A percentile compares a stretch with the other conserved stretches of the same genome.
Evolutionary conservation across 2,888 invertebrate genomes (phyloP).

Genomic region (Amphipyra tragopoginis): DNA sequence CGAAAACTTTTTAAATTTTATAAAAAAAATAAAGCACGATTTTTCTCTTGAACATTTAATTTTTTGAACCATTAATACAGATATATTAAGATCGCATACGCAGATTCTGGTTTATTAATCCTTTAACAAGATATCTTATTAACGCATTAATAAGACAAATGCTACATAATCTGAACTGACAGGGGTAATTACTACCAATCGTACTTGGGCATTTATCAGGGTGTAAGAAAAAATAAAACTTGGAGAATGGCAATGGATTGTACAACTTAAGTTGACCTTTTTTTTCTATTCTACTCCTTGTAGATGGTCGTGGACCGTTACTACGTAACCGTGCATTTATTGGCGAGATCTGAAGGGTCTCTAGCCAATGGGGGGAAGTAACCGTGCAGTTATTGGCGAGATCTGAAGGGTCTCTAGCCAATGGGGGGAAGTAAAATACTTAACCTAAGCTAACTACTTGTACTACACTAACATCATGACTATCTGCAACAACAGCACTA

Average conservation of each 20-base stretch:
- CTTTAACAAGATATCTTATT: slow-evolving; percentile 51
- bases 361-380: too few relatives aligned
- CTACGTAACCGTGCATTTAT: too few relatives aligned
- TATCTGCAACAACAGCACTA: too few relatives aligned
- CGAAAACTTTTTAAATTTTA: slow-evolving; percentile 11
- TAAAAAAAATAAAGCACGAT: slow-evolving; percentile 16
- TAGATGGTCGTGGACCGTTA: too few relatives aligned
- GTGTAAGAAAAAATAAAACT: slow-evolving; percentile 15
- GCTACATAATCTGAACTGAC: slow-evolving; percentile 37
- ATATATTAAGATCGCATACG: slow-evolving; percentile 34
- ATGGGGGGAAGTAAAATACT: too few relatives aligned
- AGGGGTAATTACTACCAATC: slow-evolving; percentile 51
- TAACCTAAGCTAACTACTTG: too few relatives aligned
- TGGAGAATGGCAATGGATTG: not conserved
- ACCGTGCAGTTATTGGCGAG: too few relatives aligned
- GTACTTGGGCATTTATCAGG: slow-evolving; percentile 31
- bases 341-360: too few relatives aligned
- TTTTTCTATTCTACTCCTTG: too few relatives aligned
- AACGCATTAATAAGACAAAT: slow-evolving; percentile 50
- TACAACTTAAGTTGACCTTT: not conserved
- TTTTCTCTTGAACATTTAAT: slow-evolving; percentile 8
- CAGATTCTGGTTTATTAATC: slow-evolving; percentile 35
- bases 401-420: too few relatives aligned
- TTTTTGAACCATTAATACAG: slow-evolving; percentile 40
- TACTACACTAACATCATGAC: too few relatives aligned